Conservation (phyloP, 1,140 invertebrate genomes). For the Meloidogyne floridensis region DNA sequence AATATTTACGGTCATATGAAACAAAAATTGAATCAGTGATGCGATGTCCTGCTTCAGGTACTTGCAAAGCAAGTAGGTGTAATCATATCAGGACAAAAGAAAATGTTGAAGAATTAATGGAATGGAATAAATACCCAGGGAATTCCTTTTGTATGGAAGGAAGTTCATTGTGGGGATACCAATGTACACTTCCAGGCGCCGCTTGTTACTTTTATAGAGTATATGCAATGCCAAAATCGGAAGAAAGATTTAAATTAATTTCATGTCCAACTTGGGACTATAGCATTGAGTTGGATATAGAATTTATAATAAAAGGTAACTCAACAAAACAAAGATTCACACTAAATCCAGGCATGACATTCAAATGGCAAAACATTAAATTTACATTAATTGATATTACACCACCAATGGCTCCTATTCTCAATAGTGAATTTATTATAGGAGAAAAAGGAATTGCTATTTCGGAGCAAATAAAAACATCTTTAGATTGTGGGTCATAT, state of each 20-base stretch:
- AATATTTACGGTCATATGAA: background rate
- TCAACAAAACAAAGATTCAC: background rate
- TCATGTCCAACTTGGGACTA: background rate
- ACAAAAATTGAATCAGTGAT: background rate
- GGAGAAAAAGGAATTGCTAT: conserved; percentile 3
- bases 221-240: background rate
- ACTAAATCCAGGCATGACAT: conserved; percentile 4
- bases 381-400: background rate
- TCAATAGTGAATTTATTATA: background rate
- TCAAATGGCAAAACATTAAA: conserved; percentile 3
- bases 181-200: background rate
- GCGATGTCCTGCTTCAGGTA: conserved; percentile 4
- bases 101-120: background rate
- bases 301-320: background rate
- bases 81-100: background rate
- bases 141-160: conserved; percentile 10
- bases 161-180: background rate
- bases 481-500: background rate
- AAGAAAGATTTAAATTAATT: background rate
- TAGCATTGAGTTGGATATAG: background rate
- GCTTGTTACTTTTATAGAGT: background rate
- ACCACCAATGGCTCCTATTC: background rate
- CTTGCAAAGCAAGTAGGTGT: background rate
- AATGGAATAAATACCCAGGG: background rate
- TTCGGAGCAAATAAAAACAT: background rate